Percentiles rank a stretch among this genome's conserved stretches.
These are phyloP conservation scores for Sebastes oblongus DNA, from an alignment of 2,797 vertebrate species.

Conservation along the genomic window DNA sequence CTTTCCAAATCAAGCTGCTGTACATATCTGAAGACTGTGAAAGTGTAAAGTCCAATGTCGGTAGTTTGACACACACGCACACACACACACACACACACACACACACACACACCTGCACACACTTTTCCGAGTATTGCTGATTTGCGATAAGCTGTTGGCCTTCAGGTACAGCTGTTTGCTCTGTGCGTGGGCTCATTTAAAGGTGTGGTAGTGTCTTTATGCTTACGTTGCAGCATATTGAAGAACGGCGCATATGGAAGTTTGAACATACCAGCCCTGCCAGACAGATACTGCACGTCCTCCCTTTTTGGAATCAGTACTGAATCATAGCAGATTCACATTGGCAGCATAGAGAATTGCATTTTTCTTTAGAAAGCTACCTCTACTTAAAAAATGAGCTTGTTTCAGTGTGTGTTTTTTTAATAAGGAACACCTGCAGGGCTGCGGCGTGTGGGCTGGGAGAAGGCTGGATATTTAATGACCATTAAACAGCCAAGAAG, in stretches of 20 bases:
- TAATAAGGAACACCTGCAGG: conserved; percentile 31
- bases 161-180: conserved; percentile 15
- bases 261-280: background rate
- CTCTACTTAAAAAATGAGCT: background rate
- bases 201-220: background rate
- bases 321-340: background rate
- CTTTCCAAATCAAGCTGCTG: background rate
- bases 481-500: conserved; percentile 11
- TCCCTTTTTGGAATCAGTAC: background rate
- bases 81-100: background rate
- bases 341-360: background rate
- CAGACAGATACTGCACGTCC: background rate
- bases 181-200: background rate
- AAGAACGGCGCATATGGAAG: background rate
- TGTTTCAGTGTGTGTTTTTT: conserved; percentile 19
- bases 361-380: background rate
- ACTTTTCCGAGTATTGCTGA: background rate
- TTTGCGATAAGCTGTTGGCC: conserved; percentile 12
- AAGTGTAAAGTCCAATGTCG: conserved; percentile 34
- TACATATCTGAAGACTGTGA: conserved; percentile 2
- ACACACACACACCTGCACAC: background rate
- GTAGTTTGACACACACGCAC: background rate
- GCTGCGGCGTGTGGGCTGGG: conserved; percentile 20
- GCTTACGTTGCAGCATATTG: background rate
- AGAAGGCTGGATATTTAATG: conserved; percentile 19